phyloP scores from a whole-genome alignment of 92 coral and sea anemone species.

The Phenganax stokvisi region DNA sequence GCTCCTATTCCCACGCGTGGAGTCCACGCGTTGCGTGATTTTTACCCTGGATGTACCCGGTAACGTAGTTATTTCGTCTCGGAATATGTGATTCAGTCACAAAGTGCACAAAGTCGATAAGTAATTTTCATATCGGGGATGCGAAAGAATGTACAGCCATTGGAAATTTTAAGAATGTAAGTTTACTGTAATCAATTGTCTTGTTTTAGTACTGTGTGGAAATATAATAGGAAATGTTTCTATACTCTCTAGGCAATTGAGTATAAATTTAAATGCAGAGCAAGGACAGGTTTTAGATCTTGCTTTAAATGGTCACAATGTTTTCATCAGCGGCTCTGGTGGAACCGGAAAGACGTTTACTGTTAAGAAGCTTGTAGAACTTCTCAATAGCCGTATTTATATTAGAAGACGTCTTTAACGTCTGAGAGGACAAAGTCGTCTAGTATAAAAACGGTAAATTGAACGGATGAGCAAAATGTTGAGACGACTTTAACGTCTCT shows the following conservation, averaged over 20 bases:
- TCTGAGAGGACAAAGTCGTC: too few species aligned
- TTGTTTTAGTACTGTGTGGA: background rate
- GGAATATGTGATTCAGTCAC: too few species aligned
- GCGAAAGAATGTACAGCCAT: background rate
- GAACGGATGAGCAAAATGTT: too few species aligned
- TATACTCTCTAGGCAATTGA: background rate
- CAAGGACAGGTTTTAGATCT: background rate
- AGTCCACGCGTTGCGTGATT: too few species aligned
- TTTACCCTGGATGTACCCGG: too few species aligned
- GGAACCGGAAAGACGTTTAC: conserved; percentile 21
- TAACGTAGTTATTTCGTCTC: background rate
- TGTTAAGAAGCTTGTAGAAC: conserved; percentile 19
- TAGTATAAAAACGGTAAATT: too few species aligned
- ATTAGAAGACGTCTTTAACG: too few species aligned
- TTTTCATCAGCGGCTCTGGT: background rate
- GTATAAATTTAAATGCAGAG: background rate
- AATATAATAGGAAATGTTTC: background rate
- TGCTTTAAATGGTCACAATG: conserved; percentile 12
- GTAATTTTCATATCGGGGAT: background rate
- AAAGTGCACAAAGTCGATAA: background rate
- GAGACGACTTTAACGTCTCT: too few species aligned
- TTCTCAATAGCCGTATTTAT: background rate
- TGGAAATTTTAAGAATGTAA: conserved; percentile 3
- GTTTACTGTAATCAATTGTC: background rate
- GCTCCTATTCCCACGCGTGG: too few species aligned